A percentile compares a stretch with the other conserved stretches of the same genome.
phyloP scores from a whole-genome alignment of 2,797 vertebrate species.

The Cirrhinus mrigala region DNA sequence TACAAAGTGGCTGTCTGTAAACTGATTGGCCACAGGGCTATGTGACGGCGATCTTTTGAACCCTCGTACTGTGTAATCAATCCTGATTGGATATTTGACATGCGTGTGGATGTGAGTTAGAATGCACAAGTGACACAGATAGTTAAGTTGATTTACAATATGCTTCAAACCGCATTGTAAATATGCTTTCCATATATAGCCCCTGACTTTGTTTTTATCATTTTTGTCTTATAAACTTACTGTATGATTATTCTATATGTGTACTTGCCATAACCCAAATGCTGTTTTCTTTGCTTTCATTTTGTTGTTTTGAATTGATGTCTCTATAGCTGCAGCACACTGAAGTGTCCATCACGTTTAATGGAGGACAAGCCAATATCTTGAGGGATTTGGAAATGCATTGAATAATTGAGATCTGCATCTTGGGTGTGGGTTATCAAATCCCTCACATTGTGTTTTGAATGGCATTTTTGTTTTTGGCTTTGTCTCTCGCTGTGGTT shows the following conservation, averaged over 20 bases:
- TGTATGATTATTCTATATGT: constrained; percentile 50
- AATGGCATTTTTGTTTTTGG: constrained; percentile 15
- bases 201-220: constrained; percentile 43
- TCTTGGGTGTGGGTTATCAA: not conserved
- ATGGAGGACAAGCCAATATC: constrained; percentile 20
- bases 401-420: not conserved
- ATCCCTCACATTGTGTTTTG: not conserved
- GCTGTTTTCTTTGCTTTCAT: constrained; percentile 5
- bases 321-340: not conserved
- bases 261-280: not conserved
- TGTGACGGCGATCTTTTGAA: constrained; percentile 54
- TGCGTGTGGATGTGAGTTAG: constrained; percentile 21
- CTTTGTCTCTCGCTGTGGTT: not conserved
- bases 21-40: constrained; percentile 53
- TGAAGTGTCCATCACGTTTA: not conserved
- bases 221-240: constrained; percentile 53
- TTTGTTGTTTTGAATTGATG: not conserved
- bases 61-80: constrained; percentile 58
- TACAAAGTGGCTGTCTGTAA: constrained; percentile 58
- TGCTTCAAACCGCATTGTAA: constrained; percentile 43
- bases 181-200: constrained; percentile 52
- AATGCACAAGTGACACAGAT: constrained; percentile 25
- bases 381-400: constrained; percentile 32
- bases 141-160: constrained; percentile 34
- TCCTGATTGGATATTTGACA: constrained; percentile 31